These are phyloP conservation scores for Brachionus calyciflorus DNA, from an alignment of 1,140 invertebrate genomes.

Conservation along the genomic window DNA sequence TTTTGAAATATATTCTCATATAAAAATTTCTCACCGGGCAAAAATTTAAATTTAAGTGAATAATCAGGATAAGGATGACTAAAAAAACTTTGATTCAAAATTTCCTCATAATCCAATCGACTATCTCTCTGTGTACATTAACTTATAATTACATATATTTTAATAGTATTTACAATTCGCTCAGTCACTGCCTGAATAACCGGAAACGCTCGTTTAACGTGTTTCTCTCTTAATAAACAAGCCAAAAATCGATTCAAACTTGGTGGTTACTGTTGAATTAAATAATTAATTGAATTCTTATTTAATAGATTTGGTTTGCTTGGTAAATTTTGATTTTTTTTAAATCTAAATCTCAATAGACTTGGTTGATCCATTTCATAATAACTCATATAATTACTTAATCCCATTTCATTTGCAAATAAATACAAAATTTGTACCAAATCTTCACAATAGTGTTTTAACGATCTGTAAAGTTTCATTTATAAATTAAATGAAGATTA, in stretches of 20 bases:
- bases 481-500: constrained; percentile 27
- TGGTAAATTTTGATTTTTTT: neutral
- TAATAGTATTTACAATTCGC: constrained; percentile 1
- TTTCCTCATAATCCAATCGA: neutral
- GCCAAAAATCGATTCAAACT: constrained; percentile 12
- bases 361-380: constrained; percentile 20
- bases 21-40: neutral
- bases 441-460: neutral
- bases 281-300: constrained; percentile 2
- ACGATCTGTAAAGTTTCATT: neutral
- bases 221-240: neutral
- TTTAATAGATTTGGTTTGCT: neutral
- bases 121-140: neutral
- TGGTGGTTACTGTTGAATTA: constrained; percentile 28
- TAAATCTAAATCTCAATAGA: neutral
- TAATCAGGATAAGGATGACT: neutral
- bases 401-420: neutral
- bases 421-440: constrained; percentile 24
- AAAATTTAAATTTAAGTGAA: constrained; percentile 15
- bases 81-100: constrained; percentile 21
- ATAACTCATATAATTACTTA: neutral
- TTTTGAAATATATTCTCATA: constrained; percentile 34
- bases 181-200: constrained; percentile 25
- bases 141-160: neutral
- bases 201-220: neutral